Evolutionary conservation across 2,113 vertebrate genomes (phyloP).

Genomic region (Turdus rufiventris): DNA sequence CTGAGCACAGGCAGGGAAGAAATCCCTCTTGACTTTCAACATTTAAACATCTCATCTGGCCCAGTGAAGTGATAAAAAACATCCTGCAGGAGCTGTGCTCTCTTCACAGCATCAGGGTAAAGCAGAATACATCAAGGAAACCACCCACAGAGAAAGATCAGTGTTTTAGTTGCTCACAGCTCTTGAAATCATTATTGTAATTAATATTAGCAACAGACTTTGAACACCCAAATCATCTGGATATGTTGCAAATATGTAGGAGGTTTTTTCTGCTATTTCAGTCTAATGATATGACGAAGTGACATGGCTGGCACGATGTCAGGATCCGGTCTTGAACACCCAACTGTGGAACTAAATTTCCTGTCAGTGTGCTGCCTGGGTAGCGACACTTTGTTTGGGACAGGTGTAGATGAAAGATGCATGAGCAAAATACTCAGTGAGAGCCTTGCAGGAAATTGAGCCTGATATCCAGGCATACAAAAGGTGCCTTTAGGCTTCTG

Average conservation of each 20-base stretch:
- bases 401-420: background rate
- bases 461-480: background rate
- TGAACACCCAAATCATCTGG: background rate
- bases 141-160: background rate
- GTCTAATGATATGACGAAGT: background rate
- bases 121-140: background rate
- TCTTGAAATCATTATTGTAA: background rate
- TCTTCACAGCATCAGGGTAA: background rate
- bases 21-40: background rate
- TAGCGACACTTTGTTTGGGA: background rate
- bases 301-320: background rate
- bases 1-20: background rate
- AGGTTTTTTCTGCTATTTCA: background rate
- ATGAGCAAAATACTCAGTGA: background rate
- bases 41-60: background rate
- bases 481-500: background rate
- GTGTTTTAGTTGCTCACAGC: background rate
- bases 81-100: background rate
- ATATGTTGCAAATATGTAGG: background rate
- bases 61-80: background rate
- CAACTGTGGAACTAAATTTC: background rate
- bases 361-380: background rate
- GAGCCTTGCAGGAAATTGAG: background rate
- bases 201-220: background rate
- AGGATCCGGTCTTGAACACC: background rate